A percentile compares a stretch with the other conserved stretches of the same genome.
These are phyloP conservation scores for Palythoa grandis DNA, from an alignment of 92 coral and sea anemone species.

Conservation along the genomic window DNA sequence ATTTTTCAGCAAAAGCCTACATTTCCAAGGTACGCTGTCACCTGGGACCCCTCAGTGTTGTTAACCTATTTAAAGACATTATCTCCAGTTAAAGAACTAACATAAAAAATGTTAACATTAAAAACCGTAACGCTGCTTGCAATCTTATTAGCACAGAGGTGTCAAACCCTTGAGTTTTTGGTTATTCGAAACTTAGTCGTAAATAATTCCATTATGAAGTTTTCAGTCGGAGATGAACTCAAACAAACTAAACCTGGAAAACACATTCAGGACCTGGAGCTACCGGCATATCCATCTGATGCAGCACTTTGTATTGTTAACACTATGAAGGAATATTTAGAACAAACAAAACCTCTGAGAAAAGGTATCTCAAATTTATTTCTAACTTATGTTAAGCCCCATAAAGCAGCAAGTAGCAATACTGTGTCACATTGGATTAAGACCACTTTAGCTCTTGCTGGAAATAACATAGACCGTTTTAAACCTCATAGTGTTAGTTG, in stretches of 20 bases:
- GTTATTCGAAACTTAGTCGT: neutral
- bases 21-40: too few species aligned
- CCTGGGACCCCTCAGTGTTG: too few species aligned
- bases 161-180: too few species aligned
- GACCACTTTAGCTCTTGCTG: constrained; percentile 44
- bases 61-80: neutral
- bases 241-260: constrained; percentile 64
- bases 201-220: constrained; percentile 11
- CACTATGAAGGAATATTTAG: neutral
- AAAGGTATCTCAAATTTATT: neutral
- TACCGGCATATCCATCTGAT: constrained; percentile 47
- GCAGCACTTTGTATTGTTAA: constrained; percentile 46
- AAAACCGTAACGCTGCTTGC: too few species aligned
- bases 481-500: too few species aligned
- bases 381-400: constrained; percentile 45
- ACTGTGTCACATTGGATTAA: constrained; percentile 67
- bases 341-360: constrained; percentile 41
- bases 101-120: constrained; percentile 51
- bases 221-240: constrained; percentile 53
- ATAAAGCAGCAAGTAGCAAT: constrained; percentile 55
- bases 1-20: neutral
- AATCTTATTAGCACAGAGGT: too few species aligned
- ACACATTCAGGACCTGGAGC: constrained; percentile 50
- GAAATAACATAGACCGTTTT: constrained; percentile 39
- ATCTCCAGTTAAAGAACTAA: constrained; percentile 30